Percentiles rank a stretch among this genome's conserved stretches.
phyloP scores from a whole-genome alignment of 2,888 invertebrate species.

The Dynastes tityus region DNA sequence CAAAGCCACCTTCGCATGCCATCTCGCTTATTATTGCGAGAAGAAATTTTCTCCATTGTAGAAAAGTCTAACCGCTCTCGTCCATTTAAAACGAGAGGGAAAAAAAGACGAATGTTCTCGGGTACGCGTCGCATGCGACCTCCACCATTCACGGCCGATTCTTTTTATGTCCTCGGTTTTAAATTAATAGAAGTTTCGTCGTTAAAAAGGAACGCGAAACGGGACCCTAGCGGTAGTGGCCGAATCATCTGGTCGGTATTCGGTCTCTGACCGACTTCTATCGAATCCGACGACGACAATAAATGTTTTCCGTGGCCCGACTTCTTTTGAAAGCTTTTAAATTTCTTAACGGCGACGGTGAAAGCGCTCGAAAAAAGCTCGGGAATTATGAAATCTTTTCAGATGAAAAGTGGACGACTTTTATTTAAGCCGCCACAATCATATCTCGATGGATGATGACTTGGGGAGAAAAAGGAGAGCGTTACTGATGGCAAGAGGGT shows the following conservation, averaged over 20 bases:
- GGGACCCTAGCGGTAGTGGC: background rate
- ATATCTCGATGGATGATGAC: conserved; percentile 12
- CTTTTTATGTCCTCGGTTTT: conserved; percentile 37
- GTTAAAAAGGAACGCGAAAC: conserved; percentile 19
- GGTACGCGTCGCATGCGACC: background rate
- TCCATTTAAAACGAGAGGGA: background rate
- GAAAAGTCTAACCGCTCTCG: conserved; percentile 2
- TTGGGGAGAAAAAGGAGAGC: no score
- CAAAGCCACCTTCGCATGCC: background rate
- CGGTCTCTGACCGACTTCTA: conserved; percentile 11
- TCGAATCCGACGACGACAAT: conserved; percentile 20
- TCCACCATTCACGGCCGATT: conserved; percentile 16
- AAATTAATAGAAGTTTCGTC: conserved; percentile 43
- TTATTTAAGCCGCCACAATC: conserved; percentile 17
- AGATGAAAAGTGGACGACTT: conserved; percentile 26
- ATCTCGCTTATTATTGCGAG: conserved; percentile 19
- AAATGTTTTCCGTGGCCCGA: conserved; percentile 31
- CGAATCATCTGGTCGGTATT: background rate
- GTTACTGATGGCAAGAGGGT: no score
- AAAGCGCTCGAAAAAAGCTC: background rate
- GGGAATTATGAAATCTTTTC: conserved; percentile 29
- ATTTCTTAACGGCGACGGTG: conserved; percentile 13
- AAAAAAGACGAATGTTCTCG: background rate
- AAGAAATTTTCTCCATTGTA: conserved; percentile 16
- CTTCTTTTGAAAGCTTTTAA: conserved; percentile 34